Conservation (phyloP, 2,113 vertebrate genomes). For the Podarcis cretensis region DNA sequence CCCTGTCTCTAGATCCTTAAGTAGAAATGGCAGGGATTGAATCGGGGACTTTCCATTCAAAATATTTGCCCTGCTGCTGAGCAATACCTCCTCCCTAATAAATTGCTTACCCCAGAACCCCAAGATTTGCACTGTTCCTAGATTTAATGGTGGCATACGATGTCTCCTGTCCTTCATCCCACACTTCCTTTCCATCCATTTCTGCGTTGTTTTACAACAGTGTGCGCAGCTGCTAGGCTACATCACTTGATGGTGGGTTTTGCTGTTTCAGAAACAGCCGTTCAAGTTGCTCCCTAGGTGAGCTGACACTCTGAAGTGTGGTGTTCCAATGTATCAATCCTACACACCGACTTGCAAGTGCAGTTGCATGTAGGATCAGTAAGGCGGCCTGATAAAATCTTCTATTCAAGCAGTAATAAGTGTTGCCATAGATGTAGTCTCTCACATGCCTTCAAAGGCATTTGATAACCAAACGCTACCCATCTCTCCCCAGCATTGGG, state of each 20-base stretch:
- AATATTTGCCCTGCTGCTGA: not conserved
- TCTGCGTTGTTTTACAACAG: not conserved
- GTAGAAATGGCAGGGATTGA: not conserved
- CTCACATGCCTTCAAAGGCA: not conserved
- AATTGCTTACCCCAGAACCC: not conserved
- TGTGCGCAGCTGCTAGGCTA: not conserved
- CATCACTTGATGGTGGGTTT: not conserved
- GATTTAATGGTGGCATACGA: not conserved
- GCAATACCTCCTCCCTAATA: not conserved
- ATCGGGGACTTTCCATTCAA: not conserved
- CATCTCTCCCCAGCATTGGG: not conserved
- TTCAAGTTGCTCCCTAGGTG: not conserved
- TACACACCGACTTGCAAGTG: not conserved
- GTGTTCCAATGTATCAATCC: not conserved
- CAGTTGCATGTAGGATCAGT: not conserved
- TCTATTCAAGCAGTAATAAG: accelerated
- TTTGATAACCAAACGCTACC: not conserved
- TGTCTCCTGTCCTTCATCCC: not conserved
- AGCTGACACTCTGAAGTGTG: not conserved
- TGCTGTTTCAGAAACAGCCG: not conserved
- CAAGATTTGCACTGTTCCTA: not conserved
- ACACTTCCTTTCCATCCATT: not conserved
- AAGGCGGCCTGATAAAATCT: accelerated
- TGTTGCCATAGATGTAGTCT: accelerated
- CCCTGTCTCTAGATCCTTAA: not conserved